These are phyloP conservation scores for Lamellibrachia columna DNA, from an alignment of 2,888 invertebrate genomes.

Conservation along the genomic window DNA sequence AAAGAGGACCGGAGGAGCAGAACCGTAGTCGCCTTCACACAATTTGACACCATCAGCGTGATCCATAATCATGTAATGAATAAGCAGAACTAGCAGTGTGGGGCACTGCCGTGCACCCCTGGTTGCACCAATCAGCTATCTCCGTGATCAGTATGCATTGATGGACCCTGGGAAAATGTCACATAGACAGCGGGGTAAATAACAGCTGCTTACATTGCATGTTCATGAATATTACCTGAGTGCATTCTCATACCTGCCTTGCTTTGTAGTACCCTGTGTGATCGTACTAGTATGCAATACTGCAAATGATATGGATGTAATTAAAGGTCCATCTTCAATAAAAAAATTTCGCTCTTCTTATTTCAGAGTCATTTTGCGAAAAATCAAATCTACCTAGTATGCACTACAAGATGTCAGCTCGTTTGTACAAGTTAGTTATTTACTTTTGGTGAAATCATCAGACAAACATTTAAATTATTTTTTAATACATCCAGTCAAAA, in stretches of 20 bases:
- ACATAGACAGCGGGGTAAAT: not conserved
- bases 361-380: no score
- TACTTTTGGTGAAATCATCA: no score
- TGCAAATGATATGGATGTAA: not conserved
- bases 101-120: not conserved
- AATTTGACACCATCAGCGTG: not conserved
- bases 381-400: no score
- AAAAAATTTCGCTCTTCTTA: no score
- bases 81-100: not conserved
- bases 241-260: not conserved
- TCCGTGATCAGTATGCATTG: not conserved
- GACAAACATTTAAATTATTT: no score
- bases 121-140: not conserved
- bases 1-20: not conserved
- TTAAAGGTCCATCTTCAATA: not conserved
- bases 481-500: no score
- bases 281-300: not conserved
- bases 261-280: not conserved
- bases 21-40: not conserved
- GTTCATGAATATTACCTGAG: not conserved
- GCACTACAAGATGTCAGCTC: no score
- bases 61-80: slow-evolving; percentile 10
- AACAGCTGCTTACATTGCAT: not conserved
- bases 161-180: not conserved
- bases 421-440: no score